A percentile compares a stretch with the other conserved stretches of the same genome.
These are phyloP conservation scores for Thymelicus lineola DNA, from an alignment of 2,888 invertebrate species.

Conservation along the genomic window DNA sequence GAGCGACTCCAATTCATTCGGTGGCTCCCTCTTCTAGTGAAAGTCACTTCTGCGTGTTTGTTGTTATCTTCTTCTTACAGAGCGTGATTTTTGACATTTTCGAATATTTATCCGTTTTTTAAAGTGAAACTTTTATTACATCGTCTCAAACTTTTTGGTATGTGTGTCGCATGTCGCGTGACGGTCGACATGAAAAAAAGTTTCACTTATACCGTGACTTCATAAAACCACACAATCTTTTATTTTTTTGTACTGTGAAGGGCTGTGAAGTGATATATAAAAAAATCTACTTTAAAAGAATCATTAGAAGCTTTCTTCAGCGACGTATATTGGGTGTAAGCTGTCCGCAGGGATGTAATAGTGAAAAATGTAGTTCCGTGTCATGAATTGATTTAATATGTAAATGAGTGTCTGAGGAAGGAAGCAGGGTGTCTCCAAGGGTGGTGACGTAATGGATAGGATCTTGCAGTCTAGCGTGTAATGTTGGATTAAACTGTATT, in stretches of 20 bases:
- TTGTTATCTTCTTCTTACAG: background rate
- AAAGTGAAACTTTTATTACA: too few relatives aligned
- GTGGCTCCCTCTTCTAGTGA: slow-evolving; percentile 7
- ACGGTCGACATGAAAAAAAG: too few relatives aligned
- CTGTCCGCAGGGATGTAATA: slow-evolving; percentile 8
- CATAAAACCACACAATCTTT: too few relatives aligned
- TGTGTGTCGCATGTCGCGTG: too few relatives aligned
- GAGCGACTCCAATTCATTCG: slow-evolving; percentile 43
- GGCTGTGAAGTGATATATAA: too few relatives aligned
- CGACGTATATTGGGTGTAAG: background rate
- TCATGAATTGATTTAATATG: slow-evolving; percentile 32
- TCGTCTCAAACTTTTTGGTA: too few relatives aligned
- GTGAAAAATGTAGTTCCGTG: slow-evolving; percentile 37
- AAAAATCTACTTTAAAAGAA: too few relatives aligned
- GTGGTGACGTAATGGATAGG: slow-evolving; percentile 23
- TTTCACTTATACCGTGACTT: too few relatives aligned
- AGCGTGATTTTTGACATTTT: background rate
- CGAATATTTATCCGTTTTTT: too few relatives aligned
- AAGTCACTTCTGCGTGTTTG: background rate
- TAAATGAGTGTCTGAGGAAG: slow-evolving; percentile 22
- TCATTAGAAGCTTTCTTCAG: too few relatives aligned
- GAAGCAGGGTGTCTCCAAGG: slow-evolving; percentile 22
- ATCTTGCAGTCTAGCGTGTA: slow-evolving; percentile 14
- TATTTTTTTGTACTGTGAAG: too few relatives aligned
- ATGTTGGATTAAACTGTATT: slow-evolving; percentile 9